Evolutionary conservation across 2,888 invertebrate genomes (phyloP), one percentile per base, ranked within the genome.

Genomic region (Euplagia quadripunctaria): DNA sequence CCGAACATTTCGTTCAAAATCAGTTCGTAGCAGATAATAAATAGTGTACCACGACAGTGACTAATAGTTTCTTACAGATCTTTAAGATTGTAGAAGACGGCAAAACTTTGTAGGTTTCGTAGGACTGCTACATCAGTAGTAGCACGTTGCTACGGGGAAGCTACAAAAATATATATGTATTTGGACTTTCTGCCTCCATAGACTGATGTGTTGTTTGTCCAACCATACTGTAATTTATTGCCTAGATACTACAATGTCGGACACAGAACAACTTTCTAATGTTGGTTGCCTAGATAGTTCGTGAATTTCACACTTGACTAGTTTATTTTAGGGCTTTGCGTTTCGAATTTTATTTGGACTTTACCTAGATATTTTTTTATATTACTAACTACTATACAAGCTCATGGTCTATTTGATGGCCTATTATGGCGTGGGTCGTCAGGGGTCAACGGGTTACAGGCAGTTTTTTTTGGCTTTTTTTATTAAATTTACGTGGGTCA

Each of bases 141-240:
- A 63, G 70, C 71, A 43, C 70, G 64, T 72, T 63, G 42, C 71
- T 63, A 77, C 68, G 72, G 65, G 71, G 71, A 77, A 73, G 76
- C 74, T 74, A 58, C 65, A 75, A 31, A 81, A 31, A 31, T 31
- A 31, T 31, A 31, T 2, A 31, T 31, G 31, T 31, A 31, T 80
- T 70, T 67, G 52, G 71, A 84, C 65, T 84, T 74, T 72, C 71
- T 76, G 68, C 11, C 64, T n/a, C 41, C 58, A 43, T 69, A 63
- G 80, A 84, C 74, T 82, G 82, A 82, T 75, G 83, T 76, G 73
- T 77, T 84, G 82, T 80, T 82, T 82, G 79, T 70, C 82, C 83
- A 82, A 75, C 79, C 64, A 72, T 77, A 77, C 72, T 64, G 71
- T 80, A 80, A 82, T 82, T 82, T 82, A 82, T 82, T 78, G 64